A percentile compares a stretch with the other conserved stretches of the same genome.
phyloP scores from a whole-genome alignment of 2,113 vertebrate genomes.

The Cervus canadensis region DNA sequence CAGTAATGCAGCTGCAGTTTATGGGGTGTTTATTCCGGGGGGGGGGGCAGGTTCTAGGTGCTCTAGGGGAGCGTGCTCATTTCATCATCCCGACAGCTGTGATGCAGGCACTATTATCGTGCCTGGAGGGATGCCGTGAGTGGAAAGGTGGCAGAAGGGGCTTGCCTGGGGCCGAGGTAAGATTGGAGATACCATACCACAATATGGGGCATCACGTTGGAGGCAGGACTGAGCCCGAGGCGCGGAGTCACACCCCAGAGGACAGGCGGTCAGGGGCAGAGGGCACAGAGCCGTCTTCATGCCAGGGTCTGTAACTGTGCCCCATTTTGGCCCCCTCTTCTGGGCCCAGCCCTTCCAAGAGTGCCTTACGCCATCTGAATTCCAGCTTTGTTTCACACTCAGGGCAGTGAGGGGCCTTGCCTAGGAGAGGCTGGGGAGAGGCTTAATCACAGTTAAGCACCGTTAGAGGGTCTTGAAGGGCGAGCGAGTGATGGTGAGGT shows the following conservation, averaged over 20 bases:
- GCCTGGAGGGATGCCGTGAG: too few relatives aligned
- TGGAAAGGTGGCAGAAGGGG: accelerated
- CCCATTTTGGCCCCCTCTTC: accelerated
- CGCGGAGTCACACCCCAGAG: too few relatives aligned
- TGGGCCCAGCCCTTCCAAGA: background rate
- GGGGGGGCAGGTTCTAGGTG: background rate
- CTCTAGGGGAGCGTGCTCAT: too few relatives aligned
- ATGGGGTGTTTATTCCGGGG: too few relatives aligned
- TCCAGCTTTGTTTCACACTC: background rate
- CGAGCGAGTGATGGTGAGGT: background rate
- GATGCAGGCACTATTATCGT: background rate
- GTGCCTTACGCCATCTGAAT: too few relatives aligned
- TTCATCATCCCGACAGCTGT: background rate
- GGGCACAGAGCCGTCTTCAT: accelerated
- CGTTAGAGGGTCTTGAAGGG: background rate
- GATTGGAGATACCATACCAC: background rate
- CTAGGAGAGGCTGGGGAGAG: background rate
- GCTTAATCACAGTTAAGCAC: background rate
- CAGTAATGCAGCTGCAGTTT: too few relatives aligned
- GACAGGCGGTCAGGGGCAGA: background rate
- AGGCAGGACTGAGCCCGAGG: background rate
- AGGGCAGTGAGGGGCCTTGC: background rate
- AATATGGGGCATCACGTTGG: background rate
- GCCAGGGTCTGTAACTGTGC: accelerated
- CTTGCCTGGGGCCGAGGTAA: background rate